These are phyloP conservation scores for Neosilurus hyrtlii DNA, from an alignment of 2,797 vertebrate genomes.

Conservation along the genomic window DNA sequence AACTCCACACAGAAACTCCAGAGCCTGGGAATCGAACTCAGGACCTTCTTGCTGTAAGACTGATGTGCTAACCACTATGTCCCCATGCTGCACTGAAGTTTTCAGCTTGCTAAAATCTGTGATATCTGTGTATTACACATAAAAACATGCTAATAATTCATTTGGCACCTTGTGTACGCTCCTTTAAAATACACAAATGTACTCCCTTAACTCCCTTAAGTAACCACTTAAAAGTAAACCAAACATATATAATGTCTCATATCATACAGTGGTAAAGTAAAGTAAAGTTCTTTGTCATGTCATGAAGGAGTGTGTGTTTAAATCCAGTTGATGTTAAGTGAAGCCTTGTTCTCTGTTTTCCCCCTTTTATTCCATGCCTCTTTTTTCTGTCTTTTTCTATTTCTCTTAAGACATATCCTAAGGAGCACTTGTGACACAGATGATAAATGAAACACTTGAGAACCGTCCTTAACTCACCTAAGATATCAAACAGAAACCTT, in stretches of 20 bases:
- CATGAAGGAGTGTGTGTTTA: neutral
- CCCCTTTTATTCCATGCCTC: neutral
- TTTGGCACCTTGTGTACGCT: neutral
- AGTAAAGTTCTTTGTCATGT: too few relatives aligned
- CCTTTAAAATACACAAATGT: too few relatives aligned
- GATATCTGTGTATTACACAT: neutral
- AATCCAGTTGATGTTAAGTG: neutral
- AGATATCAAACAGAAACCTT: neutral
- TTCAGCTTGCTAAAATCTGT: too few relatives aligned
- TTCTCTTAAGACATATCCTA: too few relatives aligned
- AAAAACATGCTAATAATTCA: neutral
- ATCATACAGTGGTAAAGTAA: neutral
- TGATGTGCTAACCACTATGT: too few relatives aligned
- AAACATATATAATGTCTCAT: neutral
- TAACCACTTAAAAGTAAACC: neutral
- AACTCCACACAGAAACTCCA: too few relatives aligned
- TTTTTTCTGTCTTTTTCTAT: neutral
- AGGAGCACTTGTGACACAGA: neutral
- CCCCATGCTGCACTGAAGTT: too few relatives aligned
- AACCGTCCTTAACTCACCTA: neutral
- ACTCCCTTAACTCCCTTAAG: too few relatives aligned
- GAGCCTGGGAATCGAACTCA: too few relatives aligned
- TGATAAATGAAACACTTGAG: neutral
- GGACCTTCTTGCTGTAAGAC: too few relatives aligned
- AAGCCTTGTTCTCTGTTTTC: neutral